Base-by-base conservation (phyloP, 2,797 vertebrate species). In the Oreochromis mossambicus region DNA sequence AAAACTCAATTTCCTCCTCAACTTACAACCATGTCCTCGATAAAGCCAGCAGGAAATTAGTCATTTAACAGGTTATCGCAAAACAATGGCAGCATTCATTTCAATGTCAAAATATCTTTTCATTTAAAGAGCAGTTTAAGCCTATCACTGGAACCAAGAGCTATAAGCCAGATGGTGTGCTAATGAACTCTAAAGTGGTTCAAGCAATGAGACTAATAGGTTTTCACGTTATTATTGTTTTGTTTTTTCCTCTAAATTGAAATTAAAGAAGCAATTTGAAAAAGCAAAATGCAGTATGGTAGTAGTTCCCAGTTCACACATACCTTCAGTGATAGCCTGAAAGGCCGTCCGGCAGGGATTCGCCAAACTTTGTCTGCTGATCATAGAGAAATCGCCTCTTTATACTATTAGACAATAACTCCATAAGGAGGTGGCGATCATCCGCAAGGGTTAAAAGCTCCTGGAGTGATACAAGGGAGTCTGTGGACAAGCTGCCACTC, bases 151-250 rank as follows among this genome's bases (percentile, higher is more conserved):
- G 81, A 87, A 85, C 70, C 12, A 70, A 81, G 54, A 29, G 55
- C 81, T 48, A 82, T 55, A 61, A 66, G 78, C 85, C 91, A 93
- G 91, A 92, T 92, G 92, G 89, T 70, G 38, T 58, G 21, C 86
- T 87, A 85, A 93, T 92, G 66, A 88, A 88, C 56, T 75, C 77
- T 14, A 14, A 88, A 90, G 73, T 70, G 79, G 76, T 83, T 86
- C 58, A 68, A 83, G 77, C 80, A 70, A 83, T 83, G 73, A 81
- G 43, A 82, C 21, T 73, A 88, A 85, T 54, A 80, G 77, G 13
- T 81, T 88, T 87, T 36, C 17, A n/a, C 15, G 32, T 87, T 66
- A 86, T 85, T n/a, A 36, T 48, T 19, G 24, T 29, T 70, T 24
- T 15, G 3, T 38, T 11, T 68, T 54, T 38, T 61, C 32, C 58